Evolutionary conservation across 2,113 vertebrate species (phyloP), one percentile per base, ranked within the genome.

Genomic region (Tetrax tetrax): DNA sequence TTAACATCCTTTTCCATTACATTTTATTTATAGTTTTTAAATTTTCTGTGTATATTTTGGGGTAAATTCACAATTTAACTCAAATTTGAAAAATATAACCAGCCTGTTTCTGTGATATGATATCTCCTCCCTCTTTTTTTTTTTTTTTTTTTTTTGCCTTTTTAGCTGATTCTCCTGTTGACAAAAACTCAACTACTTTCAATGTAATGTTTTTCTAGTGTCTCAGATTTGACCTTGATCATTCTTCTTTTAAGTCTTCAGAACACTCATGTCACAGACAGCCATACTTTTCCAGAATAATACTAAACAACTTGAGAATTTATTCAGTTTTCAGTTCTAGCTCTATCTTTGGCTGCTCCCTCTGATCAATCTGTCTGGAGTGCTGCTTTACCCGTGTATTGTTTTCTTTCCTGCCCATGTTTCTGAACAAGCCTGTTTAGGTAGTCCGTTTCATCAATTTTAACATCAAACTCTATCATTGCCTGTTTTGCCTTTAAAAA

Each of bases 361-460:
- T 96, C 78, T 90, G 84, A 95, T 97, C 84, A 96, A 47, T 89
- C 80, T 93, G 84, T 93, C 84, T 93, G 77, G 78, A 77, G 41
- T 59, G 68, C 63, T 70, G 65, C 66, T 91, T 91, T 87, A 94
- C 87, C 65, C 69, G 61, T 82, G 61, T 78, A 93, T 93, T 96
- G 89, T 76, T 91, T 95, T 84, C 77, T 83, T 87, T 69, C 70
- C 70, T 80, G 84, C 89, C 94, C 87, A 76, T 65, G 57, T 94
- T 91, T 94, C 87, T 91, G 74, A 94, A 87, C 68, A 38, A 89
- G 27, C 65, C 93, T 96, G 53, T 91, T 95, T 96, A 97, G 81
- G 84, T 65, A 96, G 91, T 96, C 96, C 95, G 93, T 97, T 96
- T 95, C 90, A 97, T 95, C 86, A 96, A 80, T 95, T 92, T 83